These are phyloP conservation scores for Adineta ricciae DNA, from an alignment of 2,888 invertebrate species.

Conservation along the genomic window DNA sequence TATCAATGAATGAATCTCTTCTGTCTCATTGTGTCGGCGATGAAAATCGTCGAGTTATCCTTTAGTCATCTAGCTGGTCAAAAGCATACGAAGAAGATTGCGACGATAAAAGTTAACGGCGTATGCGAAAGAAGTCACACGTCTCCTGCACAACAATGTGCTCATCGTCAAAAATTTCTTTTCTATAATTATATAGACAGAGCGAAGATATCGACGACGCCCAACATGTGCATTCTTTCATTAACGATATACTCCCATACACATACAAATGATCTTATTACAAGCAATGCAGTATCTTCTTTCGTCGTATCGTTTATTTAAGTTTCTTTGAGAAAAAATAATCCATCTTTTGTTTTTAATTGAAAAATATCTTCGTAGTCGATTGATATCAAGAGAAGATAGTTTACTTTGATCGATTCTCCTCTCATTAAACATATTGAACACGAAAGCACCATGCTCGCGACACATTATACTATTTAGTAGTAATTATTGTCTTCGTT, in stretches of 20 bases:
- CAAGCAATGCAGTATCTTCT: not conserved
- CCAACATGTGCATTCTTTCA: not conserved
- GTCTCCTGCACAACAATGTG: not conserved
- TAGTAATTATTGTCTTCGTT: too few relatives aligned
- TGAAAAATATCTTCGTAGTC: too few relatives aligned
- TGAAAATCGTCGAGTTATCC: not conserved
- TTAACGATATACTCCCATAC: not conserved
- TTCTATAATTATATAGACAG: not conserved
- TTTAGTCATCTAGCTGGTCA: not conserved
- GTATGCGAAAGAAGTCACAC: not conserved
- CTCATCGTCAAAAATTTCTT: not conserved
- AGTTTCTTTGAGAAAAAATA: too few relatives aligned
- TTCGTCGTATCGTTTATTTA: too few relatives aligned
- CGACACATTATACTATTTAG: not conserved
- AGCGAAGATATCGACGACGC: not conserved
- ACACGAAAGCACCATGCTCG: not conserved
- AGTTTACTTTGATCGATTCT: not conserved
- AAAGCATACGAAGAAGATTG: not conserved
- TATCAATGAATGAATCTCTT: too few relatives aligned
- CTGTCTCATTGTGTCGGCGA: too few relatives aligned
- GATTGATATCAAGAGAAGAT: too few relatives aligned
- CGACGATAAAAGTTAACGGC: not conserved
- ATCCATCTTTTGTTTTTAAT: too few relatives aligned
- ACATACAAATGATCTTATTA: not conserved
- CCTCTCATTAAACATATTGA: not conserved